These are phyloP conservation scores for Stegodyphus dumicola DNA, from an alignment of 1,140 invertebrate species.

Conservation along the genomic window DNA sequence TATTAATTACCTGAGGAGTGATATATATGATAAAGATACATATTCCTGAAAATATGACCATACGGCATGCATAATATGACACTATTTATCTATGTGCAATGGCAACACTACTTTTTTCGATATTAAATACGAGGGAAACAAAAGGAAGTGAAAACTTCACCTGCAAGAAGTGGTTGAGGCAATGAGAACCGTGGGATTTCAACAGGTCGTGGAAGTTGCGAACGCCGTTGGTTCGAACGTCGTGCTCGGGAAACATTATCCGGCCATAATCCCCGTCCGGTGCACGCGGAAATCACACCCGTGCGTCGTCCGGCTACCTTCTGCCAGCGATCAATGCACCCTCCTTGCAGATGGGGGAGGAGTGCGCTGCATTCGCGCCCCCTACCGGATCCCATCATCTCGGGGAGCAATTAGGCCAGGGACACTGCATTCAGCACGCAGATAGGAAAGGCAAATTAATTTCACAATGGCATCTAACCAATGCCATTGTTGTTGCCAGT, in stretches of 20 bases:
- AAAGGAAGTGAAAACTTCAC: background rate
- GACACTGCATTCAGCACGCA: background rate
- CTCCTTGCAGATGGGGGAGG: constrained; percentile 9
- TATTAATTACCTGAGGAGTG: too few species aligned
- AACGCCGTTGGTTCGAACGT: constrained; percentile 41
- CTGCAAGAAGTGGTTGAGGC: constrained; percentile 52
- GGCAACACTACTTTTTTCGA: too few species aligned
- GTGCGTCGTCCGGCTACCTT: background rate
- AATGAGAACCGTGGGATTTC: constrained; percentile 38
- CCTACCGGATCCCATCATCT: constrained; percentile 1
- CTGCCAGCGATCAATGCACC: background rate
- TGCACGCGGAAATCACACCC: background rate
- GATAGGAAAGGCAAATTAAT: too few species aligned
- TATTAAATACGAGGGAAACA: background rate
- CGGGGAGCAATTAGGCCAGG: background rate
- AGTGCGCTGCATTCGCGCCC: constrained; percentile 24
- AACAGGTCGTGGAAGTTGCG: constrained; percentile 55
- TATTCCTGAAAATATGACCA: too few species aligned
- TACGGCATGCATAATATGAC: too few species aligned
- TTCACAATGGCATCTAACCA: too few species aligned
- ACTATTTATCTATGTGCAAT: too few species aligned
- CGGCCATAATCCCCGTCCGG: constrained; percentile 33
- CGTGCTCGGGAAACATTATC: constrained; percentile 59
- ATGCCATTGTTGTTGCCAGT: too few species aligned
- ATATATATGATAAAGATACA: too few species aligned